Evolutionary conservation across 2,113 vertebrate genomes (phyloP).

Genomic region (Salvelinus sp.): DNA sequence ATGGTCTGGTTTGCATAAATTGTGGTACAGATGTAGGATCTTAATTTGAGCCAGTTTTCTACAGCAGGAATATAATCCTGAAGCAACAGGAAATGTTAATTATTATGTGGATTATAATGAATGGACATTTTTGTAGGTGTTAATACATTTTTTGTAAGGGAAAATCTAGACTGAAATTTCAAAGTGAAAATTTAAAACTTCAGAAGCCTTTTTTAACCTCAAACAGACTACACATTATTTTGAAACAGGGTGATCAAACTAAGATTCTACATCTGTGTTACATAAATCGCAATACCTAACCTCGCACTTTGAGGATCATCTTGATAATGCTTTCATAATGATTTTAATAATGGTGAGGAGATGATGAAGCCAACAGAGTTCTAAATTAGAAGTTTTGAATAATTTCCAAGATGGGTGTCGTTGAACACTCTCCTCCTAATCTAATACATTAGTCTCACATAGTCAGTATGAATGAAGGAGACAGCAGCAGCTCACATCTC

Average conservation of each 20-base stretch:
- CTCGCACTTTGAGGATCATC: constrained; percentile 14
- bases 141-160: too few relatives aligned
- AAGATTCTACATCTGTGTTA: constrained; percentile 13
- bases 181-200: too few relatives aligned
- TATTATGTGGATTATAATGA: too few relatives aligned
- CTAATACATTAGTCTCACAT: not conserved
- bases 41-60: too few relatives aligned
- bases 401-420: constrained; percentile 30
- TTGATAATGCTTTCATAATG: not conserved
- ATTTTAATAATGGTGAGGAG: constrained; percentile 13
- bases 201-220: too few relatives aligned
- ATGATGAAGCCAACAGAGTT: constrained; percentile 26
- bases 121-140: too few relatives aligned
- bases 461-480: too few relatives aligned
- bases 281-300: constrained; percentile 14
- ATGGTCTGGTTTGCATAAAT: constrained; percentile 40
- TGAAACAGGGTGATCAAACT: too few relatives aligned
- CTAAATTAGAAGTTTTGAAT: constrained; percentile 24
- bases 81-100: too few relatives aligned
- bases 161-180: too few relatives aligned
- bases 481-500: not conserved
- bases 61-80: too few relatives aligned
- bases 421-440: not conserved
- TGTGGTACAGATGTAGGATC: not conserved
- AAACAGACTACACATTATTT: too few relatives aligned